Conservation (phyloP, 2,888 invertebrate species). For the Cantharis rufa region DNA sequence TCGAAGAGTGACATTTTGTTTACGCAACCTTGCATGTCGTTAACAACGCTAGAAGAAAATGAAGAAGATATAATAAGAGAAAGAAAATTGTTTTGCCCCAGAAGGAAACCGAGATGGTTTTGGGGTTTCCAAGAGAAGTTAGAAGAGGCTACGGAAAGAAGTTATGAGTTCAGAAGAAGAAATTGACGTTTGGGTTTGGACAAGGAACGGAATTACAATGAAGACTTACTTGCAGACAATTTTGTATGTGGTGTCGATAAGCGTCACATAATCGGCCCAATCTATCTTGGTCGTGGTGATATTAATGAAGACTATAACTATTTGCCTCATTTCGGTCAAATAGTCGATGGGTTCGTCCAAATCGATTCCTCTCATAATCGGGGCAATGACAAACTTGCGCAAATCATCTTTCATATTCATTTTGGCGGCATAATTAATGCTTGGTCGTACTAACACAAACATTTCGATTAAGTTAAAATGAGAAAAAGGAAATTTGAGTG, state of each 20-base stretch:
- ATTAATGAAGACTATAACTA: constrained; percentile 70
- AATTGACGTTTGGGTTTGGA: no score
- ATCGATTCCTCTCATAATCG: constrained; percentile 66
- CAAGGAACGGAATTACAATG: neutral
- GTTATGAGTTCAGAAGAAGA: no score
- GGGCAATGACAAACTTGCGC: constrained; percentile 62
- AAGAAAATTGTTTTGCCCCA: no score
- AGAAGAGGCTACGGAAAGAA: no score
- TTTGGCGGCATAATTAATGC: constrained; percentile 55
- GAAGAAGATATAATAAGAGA: neutral
- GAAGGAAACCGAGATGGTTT: no score
- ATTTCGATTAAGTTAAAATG: no score
- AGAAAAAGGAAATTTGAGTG: no score
- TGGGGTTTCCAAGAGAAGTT: no score
- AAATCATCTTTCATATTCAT: constrained; percentile 55
- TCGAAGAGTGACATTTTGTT: constrained; percentile 72
- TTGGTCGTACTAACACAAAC: constrained; percentile 55
- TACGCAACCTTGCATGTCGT: constrained; percentile 63
- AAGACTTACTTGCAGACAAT: constrained; percentile 54
- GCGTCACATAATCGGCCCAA: constrained; percentile 54
- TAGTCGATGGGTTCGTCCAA: constrained; percentile 71
- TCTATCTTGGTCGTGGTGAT: constrained; percentile 57
- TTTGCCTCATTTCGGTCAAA: constrained; percentile 73
- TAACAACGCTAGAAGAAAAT: constrained; percentile 54
- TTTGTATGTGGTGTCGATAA: constrained; percentile 61